phyloP scores from a whole-genome alignment of 2,888 invertebrate genomes.

The Xanthia icteritia region DNA sequence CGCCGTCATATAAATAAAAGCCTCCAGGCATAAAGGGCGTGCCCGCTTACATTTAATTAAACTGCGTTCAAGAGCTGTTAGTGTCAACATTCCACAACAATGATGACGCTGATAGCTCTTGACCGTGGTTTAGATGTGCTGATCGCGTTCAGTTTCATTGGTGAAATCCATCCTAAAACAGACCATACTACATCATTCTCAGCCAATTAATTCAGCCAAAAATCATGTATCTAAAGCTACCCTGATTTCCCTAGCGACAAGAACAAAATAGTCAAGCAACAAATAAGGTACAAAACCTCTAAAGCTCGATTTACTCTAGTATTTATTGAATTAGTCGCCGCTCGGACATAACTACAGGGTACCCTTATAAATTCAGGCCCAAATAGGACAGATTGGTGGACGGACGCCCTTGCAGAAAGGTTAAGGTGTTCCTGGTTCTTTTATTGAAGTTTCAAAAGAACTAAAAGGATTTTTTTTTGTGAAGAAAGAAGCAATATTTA shows the following conservation, averaged over 20 bases:
- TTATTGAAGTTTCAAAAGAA: slow-evolving; percentile 25
- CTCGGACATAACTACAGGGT: slow-evolving; percentile 25
- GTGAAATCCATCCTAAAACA: neutral
- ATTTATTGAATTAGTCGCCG: slow-evolving; percentile 51
- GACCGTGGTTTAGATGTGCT: neutral
- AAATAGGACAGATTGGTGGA: slow-evolving; percentile 37
- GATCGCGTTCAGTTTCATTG: neutral
- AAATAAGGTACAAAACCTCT: slow-evolving; percentile 29
- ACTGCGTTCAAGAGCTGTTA: neutral
- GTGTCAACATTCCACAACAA: neutral
- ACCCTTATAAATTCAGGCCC: slow-evolving; percentile 48
- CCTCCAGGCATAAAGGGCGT: neutral
- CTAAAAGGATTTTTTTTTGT: slow-evolving; percentile 17
- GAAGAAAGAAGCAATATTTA: neutral
- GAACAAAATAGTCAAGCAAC: slow-evolving; percentile 26
- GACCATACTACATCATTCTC: neutral
- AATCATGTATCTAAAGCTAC: neutral
- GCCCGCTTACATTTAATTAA: neutral
- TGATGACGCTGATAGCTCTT: neutral
- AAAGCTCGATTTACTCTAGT: slow-evolving; percentile 40
- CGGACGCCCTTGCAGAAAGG: slow-evolving; percentile 22
- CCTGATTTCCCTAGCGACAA: slow-evolving; percentile 31
- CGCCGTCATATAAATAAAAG: neutral
- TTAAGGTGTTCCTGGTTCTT: neutral
- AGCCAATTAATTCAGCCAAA: neutral